Base-by-base conservation (phyloP, 2,797 vertebrate species). In the Hephaestus fuliginosus region DNA sequence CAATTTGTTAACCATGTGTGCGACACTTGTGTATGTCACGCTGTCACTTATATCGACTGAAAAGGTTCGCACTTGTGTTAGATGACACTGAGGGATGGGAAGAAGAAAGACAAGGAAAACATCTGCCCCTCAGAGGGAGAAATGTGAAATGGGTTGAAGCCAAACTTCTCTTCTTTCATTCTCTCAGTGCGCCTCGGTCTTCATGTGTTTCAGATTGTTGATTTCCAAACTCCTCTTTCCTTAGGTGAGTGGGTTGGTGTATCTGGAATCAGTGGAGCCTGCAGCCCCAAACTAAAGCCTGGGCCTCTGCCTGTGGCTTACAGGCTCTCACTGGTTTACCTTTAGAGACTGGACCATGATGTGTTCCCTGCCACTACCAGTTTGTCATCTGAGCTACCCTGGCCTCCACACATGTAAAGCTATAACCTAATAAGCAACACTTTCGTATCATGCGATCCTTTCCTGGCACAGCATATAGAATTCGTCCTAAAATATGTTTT, bases 131-230 rank as follows among this genome's bases (percentile, higher is more conserved):
- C 36, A 15, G 25, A 46, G 20, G 46, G 3, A 78, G 4, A 56
- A 44, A 52, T n/a, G 48, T 25, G 61, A 28, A 41, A 33, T 61
- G 52, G 63, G 48, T 53, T 56, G 39, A 46, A 33, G 30, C 2
- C 3, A 9, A 20, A 43, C 58, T 3, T 66, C 39, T 69, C 53
- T n/a, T 61, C 7, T 25, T 36, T 53, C 8, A 5, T 30, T 60
- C 60, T 62, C 22, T 20, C 9, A 8, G 13, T 56, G 46, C 30
- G 70, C 58, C 61, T 43, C 15, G 14, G 53, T 44, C 56, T 46
- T 57, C 43, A 39, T 72, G 60, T 73, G 56, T 80, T 88, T 74
- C 57, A n/a, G 33, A 52, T 73, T 33, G 72, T 39, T 81, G 33
- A 14, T 39, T 69, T 74, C 43, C n/a, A 36, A 68, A 30, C 8